Evolutionary conservation across 2,113 vertebrate species (phyloP).

Genomic region (Theristicus caerulescens): DNA sequence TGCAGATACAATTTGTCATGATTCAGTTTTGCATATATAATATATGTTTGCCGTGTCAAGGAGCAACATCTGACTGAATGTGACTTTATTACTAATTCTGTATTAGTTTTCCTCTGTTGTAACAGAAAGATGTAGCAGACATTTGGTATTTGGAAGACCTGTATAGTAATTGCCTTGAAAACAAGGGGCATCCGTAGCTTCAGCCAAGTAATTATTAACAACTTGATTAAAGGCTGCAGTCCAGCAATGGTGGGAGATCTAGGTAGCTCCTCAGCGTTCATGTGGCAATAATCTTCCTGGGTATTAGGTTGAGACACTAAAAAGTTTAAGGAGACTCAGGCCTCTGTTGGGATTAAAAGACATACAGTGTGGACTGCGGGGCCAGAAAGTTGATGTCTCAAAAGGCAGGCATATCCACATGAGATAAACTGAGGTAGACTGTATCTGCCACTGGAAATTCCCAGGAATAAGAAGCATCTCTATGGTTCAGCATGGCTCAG

Average conservation of each 20-base stretch:
- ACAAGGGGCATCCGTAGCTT: accelerated
- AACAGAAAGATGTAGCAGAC: neutral
- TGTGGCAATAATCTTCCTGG: neutral
- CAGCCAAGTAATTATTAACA: neutral
- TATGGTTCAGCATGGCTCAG: neutral
- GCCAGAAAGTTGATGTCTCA: neutral
- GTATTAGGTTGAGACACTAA: neutral
- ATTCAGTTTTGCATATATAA: neutral
- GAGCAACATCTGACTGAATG: neutral
- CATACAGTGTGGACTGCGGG: accelerated
- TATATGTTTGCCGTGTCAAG: neutral
- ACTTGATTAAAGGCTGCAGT: neutral
- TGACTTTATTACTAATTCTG: neutral
- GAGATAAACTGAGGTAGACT: neutral
- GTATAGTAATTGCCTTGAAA: neutral
- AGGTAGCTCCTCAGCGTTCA: neutral
- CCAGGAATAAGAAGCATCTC: neutral
- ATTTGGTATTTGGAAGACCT: neutral
- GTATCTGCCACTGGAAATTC: neutral
- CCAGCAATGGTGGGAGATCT: neutral
- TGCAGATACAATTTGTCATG: neutral
- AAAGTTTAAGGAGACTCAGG: neutral
- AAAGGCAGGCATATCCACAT: neutral
- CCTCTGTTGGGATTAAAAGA: neutral
- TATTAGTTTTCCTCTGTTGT: neutral